Evolutionary conservation across 2,113 vertebrate species (phyloP), one percentile per base, ranked within the genome.

Genomic region (Microcebus jonahi): DNA sequence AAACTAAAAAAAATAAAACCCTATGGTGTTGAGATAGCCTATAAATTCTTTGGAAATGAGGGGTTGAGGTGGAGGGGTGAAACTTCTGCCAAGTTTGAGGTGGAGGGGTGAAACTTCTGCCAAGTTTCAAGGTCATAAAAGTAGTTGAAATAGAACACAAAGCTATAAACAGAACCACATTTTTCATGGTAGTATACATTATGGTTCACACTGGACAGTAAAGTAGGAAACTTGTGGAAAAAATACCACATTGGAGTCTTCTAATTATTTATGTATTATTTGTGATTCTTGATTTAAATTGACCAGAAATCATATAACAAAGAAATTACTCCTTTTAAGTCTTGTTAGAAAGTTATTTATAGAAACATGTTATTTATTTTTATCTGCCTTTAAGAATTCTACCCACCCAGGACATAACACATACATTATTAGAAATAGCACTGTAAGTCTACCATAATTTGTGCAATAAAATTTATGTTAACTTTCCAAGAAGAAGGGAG

Each of bases 101-200:
- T 57, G 29, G 53, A 93, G n/a, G 23, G 18, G 9, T 55, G 6
- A 53, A 96, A 85, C 20, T 39, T 39, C 82, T 92, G 97, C 96
- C 88, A 81, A 94, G 87, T 96, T 98, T 97, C 97, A 98, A 98
- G 97, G 96, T 98, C 94, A 93, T 39, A 59, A 95, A 97, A 97
- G 77, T 39, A 90, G 42, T 13, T 94, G 84, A 96, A 92, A 90
- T 73, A 88, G 71, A 96, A 84, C 45, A 67, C n/a, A 85, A 76
- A 95, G 84, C 76, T 90, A 68, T 83, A 84, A 8, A 68, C 6
- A 87, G 57, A 55, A 79, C 48, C 59, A 71, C 39, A 87, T 88
- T 93, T 96, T 97, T 95, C 93, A 97, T 55, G 42, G n/a, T 61
- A 84, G 96, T 63, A 87, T 81, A 82, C n/a, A 82, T 96, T 73